Conservation (phyloP, 2,113 vertebrate species). For the Pelodiscus sinensis region DNA sequence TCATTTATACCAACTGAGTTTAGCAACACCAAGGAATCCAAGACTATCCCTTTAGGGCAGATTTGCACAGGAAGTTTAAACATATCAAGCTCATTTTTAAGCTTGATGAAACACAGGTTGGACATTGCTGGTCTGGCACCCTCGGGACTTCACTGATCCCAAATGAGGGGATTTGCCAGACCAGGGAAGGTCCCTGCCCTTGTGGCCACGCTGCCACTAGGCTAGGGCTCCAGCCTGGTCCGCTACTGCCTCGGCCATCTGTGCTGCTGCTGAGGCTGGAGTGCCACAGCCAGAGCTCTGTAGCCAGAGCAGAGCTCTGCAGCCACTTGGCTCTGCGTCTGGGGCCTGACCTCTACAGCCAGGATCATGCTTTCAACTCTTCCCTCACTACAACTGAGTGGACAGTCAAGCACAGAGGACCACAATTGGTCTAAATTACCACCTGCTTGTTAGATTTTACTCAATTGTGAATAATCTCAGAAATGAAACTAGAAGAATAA, state of each 20-base stretch:
- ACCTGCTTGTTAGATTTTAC: not conserved
- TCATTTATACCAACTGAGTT: not conserved
- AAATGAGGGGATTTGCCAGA: too few relatives aligned
- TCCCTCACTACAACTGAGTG: not conserved
- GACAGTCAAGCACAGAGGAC: not conserved
- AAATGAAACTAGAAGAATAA: not conserved
- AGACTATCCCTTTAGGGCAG: fast-evolving
- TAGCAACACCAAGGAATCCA: not conserved
- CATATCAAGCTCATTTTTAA: not conserved
- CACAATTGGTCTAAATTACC: not conserved
- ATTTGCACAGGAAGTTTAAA: not conserved
- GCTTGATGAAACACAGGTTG: too few relatives aligned
- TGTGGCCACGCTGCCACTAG: too few relatives aligned
- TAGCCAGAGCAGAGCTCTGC: not conserved
- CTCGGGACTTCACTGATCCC: too few relatives aligned
- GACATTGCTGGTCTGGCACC: too few relatives aligned
- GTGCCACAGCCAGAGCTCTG: too few relatives aligned
- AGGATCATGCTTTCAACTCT: not conserved
- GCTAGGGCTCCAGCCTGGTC: too few relatives aligned
- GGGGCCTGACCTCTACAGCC: too few relatives aligned
- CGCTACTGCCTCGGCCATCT: not conserved
- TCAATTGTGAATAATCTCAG: not conserved
- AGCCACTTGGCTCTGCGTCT: too few relatives aligned
- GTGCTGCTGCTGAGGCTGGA: too few relatives aligned
- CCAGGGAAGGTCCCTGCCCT: too few relatives aligned